Base-by-base conservation (phyloP, 2,888 invertebrate species). In the Coleophora flavipennella region DNA sequence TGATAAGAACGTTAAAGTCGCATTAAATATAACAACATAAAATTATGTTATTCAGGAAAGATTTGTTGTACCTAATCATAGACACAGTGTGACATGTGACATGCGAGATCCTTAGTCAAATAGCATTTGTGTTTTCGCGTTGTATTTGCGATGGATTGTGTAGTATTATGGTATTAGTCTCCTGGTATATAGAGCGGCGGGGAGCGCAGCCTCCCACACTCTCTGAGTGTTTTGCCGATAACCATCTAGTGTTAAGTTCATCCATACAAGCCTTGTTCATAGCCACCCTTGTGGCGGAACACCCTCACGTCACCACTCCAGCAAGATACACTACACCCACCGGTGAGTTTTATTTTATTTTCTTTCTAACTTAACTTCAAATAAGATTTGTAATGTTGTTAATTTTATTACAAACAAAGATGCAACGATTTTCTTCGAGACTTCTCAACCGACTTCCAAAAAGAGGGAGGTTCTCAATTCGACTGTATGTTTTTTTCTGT, bases 241-340 rank as follows among this genome's bases (percentile, higher is more conserved):
- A 59, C 62, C 64, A 55, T 51, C 46, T 72, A 73, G 69, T 68
- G 59, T 66, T 75, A 72, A 73, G 71, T 69, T 51, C 62, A 61
- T 53, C 55, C 49, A 49, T 44, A 41, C 57, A 51, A 38, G 33
- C 42, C 46, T 57, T 47, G 81, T 83, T 83, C 83, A 83, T 81
- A 83, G 80, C 68, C 81, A 81, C 72, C 38, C 50, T 55, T 62
- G 81, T 83, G 81, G 80, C 73, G 45, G 83, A 79, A 81, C 80
- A 62, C 45, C 54, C 56, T 43, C 42, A 43, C 33, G 13, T 45
- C 42, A 46, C 31, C 40, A 62, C 49, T 48, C 33, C 46, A 58
- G 50, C 13, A 60, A 61, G 52, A 64, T 62, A 69, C 59, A 66
- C 60, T 61, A 57, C 53, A 53, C 56, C 70, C 56, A 53, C 59